Percentiles rank a stretch among this genome's conserved stretches.
These are phyloP conservation scores for Muscidifurax raptorellus DNA, from an alignment of 1,140 invertebrate species.

Conservation along the genomic window DNA sequence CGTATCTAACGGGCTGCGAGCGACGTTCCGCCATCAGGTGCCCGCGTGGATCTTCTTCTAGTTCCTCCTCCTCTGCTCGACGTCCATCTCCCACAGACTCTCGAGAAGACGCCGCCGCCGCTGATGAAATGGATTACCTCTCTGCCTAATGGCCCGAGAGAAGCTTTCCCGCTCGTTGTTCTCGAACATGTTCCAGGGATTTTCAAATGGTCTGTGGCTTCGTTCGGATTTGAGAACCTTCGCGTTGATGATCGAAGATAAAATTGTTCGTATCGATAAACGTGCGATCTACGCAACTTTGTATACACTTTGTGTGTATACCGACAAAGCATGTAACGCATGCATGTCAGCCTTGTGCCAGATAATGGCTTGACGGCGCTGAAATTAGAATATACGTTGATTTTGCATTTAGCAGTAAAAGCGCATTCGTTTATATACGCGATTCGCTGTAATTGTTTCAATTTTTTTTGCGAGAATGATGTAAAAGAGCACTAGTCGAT, in stretches of 20 bases:
- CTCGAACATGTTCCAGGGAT: neutral
- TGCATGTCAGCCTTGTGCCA: neutral
- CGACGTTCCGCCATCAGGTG: conserved; percentile 1
- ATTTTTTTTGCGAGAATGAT: too few species aligned
- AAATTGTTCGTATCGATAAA: too few species aligned
- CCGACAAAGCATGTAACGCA: too few species aligned
- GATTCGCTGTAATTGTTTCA: too few species aligned
- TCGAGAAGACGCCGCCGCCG: neutral
- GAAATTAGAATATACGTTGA: neutral
- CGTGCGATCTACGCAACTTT: too few species aligned
- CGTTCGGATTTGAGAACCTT: too few species aligned
- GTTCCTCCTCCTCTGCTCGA: neutral
- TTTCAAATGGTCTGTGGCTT: neutral
- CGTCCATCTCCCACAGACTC: neutral
- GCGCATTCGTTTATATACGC: too few species aligned
- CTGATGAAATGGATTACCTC: conserved; percentile 15
- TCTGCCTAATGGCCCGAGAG: conserved; percentile 11
- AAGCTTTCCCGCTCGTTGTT: neutral
- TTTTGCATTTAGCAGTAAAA: neutral
- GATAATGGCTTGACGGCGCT: neutral
- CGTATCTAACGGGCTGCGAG: conserved; percentile 6
- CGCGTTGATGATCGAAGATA: too few species aligned
- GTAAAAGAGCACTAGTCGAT: too few species aligned
- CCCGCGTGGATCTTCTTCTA: neutral
- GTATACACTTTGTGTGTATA: too few species aligned